Evolutionary conservation across 2,113 vertebrate species (phyloP).

Genomic region (Mungos mungo): DNA sequence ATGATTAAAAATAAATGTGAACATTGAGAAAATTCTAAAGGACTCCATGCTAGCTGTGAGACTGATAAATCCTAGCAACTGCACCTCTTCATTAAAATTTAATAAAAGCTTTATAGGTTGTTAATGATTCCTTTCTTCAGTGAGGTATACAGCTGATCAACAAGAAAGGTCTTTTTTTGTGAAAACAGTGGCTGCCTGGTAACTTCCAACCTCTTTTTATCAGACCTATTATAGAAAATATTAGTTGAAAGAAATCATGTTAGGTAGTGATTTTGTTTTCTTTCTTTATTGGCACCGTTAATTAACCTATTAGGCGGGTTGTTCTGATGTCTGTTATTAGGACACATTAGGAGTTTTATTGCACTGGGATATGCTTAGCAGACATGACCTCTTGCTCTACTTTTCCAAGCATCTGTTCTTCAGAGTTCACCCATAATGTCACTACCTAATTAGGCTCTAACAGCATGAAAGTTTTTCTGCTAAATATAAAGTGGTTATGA

Average conservation of each 20-base stretch:
- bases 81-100: constrained; percentile 29
- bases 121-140: constrained; percentile 44
- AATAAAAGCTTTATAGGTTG: constrained; percentile 43
- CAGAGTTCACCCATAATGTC: not conserved
- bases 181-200: not conserved
- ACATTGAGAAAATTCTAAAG: constrained; percentile 28
- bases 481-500: constrained; percentile 47
- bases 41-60: not conserved
- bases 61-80: not conserved
- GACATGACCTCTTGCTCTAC: constrained; percentile 50
- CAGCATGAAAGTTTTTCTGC: not conserved
- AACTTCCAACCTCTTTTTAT: constrained; percentile 27
- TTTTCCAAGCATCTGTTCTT: constrained; percentile 54
- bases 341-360: constrained; percentile 52
- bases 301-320: constrained; percentile 56
- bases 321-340: constrained; percentile 34
- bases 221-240: constrained; percentile 50
- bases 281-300: constrained; percentile 41
- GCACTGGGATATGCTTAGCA: not conserved
- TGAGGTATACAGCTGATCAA: not conserved
- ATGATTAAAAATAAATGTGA: constrained; percentile 31
- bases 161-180: not conserved
- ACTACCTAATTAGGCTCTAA: constrained; percentile 44
- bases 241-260: constrained; percentile 52
- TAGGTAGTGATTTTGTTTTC: constrained; percentile 58